Evolutionary conservation across 1,140 invertebrate genomes (phyloP).

Genomic region (Eupeodes corollae): DNA sequence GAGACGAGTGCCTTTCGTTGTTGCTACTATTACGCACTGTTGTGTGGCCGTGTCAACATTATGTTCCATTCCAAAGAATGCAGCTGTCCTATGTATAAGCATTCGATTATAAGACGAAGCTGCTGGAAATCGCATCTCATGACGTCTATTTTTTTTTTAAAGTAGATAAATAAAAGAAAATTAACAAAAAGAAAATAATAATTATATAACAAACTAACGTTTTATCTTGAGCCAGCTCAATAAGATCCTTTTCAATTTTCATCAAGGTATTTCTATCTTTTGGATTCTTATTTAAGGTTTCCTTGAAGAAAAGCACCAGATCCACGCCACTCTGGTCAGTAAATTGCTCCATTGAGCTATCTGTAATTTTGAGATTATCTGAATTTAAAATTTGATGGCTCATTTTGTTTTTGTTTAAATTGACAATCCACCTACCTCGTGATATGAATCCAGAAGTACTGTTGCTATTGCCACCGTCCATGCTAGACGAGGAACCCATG

Average conservation of each 20-base stretch:
- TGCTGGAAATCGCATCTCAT: constrained; percentile 71
- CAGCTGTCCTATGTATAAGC: constrained; percentile 86
- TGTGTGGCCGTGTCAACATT: constrained; percentile 76
- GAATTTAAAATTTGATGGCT: neutral
- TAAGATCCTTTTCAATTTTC: constrained; percentile 78
- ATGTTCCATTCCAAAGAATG: constrained; percentile 88
- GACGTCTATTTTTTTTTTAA: constrained; percentile 39
- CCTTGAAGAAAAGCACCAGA: constrained; percentile 75
- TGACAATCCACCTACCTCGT: constrained; percentile 26
- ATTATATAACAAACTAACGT: constrained; percentile 45
- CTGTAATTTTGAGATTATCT: constrained; percentile 40
- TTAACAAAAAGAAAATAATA: neutral
- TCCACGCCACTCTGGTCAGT: constrained; percentile 71
- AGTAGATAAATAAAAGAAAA: constrained; percentile 1
- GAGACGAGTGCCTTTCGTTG: constrained; percentile 64
- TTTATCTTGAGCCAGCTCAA: constrained; percentile 69
- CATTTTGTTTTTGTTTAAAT: neutral
- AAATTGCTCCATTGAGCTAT: constrained; percentile 70
- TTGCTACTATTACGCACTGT: constrained; percentile 60
- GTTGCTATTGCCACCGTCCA: constrained; percentile 26
- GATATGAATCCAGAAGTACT: constrained; percentile 35
- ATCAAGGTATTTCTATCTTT: constrained; percentile 76
- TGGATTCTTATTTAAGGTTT: constrained; percentile 79
- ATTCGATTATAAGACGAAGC: constrained; percentile 92
- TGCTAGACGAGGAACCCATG: constrained; percentile 23